These are phyloP conservation scores for Andricus curvator DNA, from an alignment of 2,888 invertebrate genomes.

Conservation along the genomic window DNA sequence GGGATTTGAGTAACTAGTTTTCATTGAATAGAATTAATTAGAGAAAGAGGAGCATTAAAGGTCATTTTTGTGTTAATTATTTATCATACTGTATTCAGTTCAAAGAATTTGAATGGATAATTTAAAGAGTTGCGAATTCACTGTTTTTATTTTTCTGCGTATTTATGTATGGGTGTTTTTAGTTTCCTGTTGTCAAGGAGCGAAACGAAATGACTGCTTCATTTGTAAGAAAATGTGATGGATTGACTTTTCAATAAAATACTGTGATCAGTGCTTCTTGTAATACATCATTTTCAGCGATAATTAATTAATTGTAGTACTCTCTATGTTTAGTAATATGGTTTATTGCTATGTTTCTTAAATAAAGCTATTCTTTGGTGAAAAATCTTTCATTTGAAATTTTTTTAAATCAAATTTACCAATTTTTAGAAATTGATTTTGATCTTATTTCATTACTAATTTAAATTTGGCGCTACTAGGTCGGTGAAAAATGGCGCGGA, in stretches of 20 bases:
- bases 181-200: too few relatives aligned
- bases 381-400: not conserved
- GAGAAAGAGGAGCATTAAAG: not conserved
- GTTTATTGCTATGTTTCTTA: not conserved
- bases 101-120: not conserved
- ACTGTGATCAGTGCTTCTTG: too few relatives aligned
- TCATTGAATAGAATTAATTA: not conserved
- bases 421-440: not conserved
- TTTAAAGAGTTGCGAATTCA: not conserved
- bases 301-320: not conserved
- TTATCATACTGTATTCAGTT: not conserved
- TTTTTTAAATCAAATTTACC: not conserved
- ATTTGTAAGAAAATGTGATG: too few relatives aligned
- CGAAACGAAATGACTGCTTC: too few relatives aligned
- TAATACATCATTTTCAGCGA: too few relatives aligned
- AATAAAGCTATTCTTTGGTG: not conserved
- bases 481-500: not conserved
- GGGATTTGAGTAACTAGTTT: not conserved
- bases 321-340: not conserved
- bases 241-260: too few relatives aligned
- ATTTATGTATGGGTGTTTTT: too few relatives aligned
- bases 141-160: too few relatives aligned
- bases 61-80: constrained; percentile 7
- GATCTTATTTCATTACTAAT: too few relatives aligned
- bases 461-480: too few relatives aligned